Evolutionary conservation across 2,797 vertebrate genomes (phyloP).

Genomic region (Melanotaenia nigrans): DNA sequence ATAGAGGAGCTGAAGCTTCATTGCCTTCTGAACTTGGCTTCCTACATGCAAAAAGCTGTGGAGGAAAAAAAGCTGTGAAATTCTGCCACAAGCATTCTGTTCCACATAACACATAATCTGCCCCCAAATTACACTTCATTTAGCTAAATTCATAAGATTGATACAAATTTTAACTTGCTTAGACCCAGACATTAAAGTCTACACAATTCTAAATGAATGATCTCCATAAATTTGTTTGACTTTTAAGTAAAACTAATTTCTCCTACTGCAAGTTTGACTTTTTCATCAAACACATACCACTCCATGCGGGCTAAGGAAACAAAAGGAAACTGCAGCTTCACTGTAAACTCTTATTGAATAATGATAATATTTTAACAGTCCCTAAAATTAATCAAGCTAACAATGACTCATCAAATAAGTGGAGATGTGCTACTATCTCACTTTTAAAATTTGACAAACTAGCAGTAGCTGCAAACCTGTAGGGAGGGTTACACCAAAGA

Average conservation of each 20-base stretch:
- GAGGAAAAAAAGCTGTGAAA: slow-evolving; percentile 69
- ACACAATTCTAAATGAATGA: slow-evolving; percentile 9
- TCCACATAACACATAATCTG: slow-evolving; percentile 75
- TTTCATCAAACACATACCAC: not conserved
- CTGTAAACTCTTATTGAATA: not conserved
- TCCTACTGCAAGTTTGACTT: slow-evolving; percentile 11
- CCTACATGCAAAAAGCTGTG: slow-evolving; percentile 69
- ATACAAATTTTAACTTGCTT: slow-evolving; percentile 40
- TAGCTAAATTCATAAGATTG: slow-evolving; percentile 47
- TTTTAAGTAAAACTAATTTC: slow-evolving; percentile 2
- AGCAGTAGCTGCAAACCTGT: not conserved
- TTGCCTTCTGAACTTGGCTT: slow-evolving; percentile 64
- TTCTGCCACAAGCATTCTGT: slow-evolving; percentile 70
- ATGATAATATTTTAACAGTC: not conserved
- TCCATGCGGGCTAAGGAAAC: not conserved
- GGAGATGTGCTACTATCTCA: not conserved
- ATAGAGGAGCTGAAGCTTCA: slow-evolving; percentile 40
- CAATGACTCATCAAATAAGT: not conserved
- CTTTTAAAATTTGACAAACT: not conserved
- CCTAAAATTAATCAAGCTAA: not conserved
- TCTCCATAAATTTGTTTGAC: not conserved
- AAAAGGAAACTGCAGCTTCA: not conserved
- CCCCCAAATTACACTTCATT: slow-evolving; percentile 68
- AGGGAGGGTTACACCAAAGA: not conserved
- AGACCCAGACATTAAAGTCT: slow-evolving; percentile 16